Base-by-base conservation (phyloP, 2,797 vertebrate species). In the Acipenser oxyrinchus region DNA sequence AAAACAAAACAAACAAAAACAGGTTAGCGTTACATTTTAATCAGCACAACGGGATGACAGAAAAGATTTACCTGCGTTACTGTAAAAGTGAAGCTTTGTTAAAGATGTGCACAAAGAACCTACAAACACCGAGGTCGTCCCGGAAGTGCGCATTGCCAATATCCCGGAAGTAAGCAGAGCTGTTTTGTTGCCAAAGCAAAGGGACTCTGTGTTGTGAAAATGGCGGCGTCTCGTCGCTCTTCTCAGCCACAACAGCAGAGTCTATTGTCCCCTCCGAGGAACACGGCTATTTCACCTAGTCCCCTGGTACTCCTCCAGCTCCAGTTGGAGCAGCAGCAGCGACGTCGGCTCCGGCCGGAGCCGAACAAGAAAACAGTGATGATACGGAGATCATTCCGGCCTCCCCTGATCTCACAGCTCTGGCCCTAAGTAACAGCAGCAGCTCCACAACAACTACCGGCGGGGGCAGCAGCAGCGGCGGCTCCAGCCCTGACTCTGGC, bases 151-250 rank as follows among this genome's bases (percentile, higher is more conserved):
- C 37, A 37, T 37, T 4, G 37, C 37, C 37, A 37, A 37, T 37
- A 37, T 4, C 37, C 37, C 37, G 37, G 37, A 37, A 63, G 77
- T 80, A n/a, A 75, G 79, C 73, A 78, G 79, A 74, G 80, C 70
- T 86, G 83, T 81, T 84, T 79, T 77, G 70, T 71, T 71, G 70
- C 66, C 61, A 72, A 66, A 72, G 68, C 61, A 72, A 66, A 72
- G 68, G 66, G 68, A 72, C 62, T 70, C 50, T 23, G 49, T 65
- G 83, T 83, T 85, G 86, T 83, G 81, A 88, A 88, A 88, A 93
- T 90, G 90, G 91, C 85, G 91, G 88, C 90, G 86, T 85, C 85
- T 90, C 91, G 90, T 88, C 91, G 91, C 87, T 78, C 79, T 69
- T 88, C 90, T 76, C 91, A 90, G 81, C 90, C 85, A 0, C 83